These are phyloP conservation scores for Eptesicus fuscus DNA, from an alignment of 2,113 vertebrate genomes.

Conservation along the genomic window DNA sequence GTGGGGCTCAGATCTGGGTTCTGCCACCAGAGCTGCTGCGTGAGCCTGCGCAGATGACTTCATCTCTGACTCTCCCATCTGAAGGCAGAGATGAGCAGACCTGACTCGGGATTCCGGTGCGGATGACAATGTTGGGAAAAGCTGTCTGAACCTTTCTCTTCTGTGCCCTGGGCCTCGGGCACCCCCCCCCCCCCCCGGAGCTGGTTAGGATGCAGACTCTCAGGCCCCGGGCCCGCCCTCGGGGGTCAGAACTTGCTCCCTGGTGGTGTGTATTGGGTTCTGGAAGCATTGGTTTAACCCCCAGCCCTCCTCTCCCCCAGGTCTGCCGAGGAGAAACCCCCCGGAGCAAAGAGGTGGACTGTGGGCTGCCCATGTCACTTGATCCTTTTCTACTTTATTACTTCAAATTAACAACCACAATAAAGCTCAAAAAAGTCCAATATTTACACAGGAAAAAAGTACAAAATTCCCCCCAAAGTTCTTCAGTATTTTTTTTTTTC, in stretches of 20 bases:
- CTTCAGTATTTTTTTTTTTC: conserved; percentile 85
- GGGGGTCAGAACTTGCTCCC: background rate
- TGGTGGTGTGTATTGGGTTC: background rate
- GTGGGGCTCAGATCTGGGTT: background rate
- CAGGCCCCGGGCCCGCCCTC: background rate
- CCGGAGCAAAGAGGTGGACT: conserved; percentile 23
- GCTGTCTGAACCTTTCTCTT: background rate
- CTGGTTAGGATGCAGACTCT: rapidly evolving
- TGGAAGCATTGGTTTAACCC: background rate
- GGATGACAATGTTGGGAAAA: rapidly evolving
- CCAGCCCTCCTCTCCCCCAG: background rate
- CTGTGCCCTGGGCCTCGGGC: rapidly evolving
- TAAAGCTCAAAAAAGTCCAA: conserved; percentile 92
- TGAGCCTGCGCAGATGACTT: background rate
- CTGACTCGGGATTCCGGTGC: background rate
- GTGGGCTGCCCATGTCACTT: conserved; percentile 76
- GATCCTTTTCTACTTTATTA: conserved; percentile 92
- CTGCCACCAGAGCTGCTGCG: background rate
- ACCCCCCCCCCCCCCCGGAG: background rate
- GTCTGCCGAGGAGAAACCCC: background rate
- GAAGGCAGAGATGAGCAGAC: background rate
- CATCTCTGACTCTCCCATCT: too few species aligned
- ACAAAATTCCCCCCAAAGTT: conserved; percentile 90
- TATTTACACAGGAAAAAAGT: conserved; percentile 93
- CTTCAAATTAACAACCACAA: conserved; percentile 92